Conservation (phyloP, 2,113 vertebrate species). For the Scomber colias region DNA sequence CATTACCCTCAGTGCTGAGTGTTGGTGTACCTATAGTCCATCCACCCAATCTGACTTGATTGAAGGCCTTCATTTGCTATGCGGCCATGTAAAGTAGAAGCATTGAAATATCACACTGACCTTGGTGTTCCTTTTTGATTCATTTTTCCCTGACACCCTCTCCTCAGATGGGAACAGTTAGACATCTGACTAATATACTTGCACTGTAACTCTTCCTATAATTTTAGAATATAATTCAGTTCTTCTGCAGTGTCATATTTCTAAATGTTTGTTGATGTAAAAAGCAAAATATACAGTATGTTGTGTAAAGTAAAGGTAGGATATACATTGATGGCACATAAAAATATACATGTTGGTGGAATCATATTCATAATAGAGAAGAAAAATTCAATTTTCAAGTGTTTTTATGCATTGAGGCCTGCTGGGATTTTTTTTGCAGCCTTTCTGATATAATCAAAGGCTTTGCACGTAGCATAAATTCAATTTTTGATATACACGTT, state of each 20-base stretch:
- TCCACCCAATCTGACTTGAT: constrained; percentile 80
- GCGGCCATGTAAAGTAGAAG: constrained; percentile 84
- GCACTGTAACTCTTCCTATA: constrained; percentile 25
- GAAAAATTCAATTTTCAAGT: background rate
- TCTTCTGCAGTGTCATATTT: background rate
- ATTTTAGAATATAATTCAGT: constrained; percentile 41
- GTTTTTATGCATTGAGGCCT: background rate
- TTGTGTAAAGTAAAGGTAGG: background rate
- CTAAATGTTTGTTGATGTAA: background rate
- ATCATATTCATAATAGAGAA: too few relatives aligned
- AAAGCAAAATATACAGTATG: constrained; percentile 3
- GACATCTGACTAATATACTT: constrained; percentile 38
- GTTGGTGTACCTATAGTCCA: constrained; percentile 66
- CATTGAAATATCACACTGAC: constrained; percentile 81
- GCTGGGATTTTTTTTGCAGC: background rate
- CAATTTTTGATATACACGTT: background rate
- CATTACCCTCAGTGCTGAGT: constrained; percentile 74
- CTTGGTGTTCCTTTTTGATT: constrained; percentile 81
- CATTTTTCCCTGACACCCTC: constrained; percentile 72
- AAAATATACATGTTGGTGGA: background rate
- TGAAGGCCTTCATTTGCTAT: constrained; percentile 86
- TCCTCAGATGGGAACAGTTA: constrained; percentile 54
- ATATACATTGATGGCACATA: background rate
- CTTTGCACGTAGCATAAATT: background rate
- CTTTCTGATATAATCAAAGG: background rate